These are phyloP conservation scores for Metopia argyrocephala DNA, from an alignment of 2,888 invertebrate species.

Conservation along the genomic window DNA sequence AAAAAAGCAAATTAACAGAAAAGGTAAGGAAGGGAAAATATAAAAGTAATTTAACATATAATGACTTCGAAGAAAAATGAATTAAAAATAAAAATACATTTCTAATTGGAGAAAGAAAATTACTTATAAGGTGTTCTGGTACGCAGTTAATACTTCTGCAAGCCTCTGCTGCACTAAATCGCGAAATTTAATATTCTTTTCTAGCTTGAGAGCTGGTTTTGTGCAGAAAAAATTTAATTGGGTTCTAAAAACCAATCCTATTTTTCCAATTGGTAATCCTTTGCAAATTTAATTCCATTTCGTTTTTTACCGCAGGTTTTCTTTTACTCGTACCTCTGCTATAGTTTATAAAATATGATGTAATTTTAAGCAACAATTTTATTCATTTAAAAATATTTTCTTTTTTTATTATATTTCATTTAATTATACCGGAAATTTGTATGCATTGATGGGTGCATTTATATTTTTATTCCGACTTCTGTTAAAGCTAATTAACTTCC, in stretches of 20 bases:
- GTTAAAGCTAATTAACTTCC: constrained; percentile 29
- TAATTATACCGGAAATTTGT: constrained; percentile 28
- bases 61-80: too few species aligned
- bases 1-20: background rate
- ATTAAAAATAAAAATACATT: too few species aligned
- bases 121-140: too few species aligned
- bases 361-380: background rate
- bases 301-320: background rate
- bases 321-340: background rate
- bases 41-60: background rate
- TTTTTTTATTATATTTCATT: background rate
- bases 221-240: too few species aligned
- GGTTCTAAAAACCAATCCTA: too few species aligned
- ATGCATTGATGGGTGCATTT: constrained; percentile 24
- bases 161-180: too few species aligned
- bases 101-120: too few species aligned
- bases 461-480: too few species aligned
- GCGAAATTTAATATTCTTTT: too few species aligned
- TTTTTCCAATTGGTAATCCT: background rate
- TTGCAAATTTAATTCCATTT: background rate
- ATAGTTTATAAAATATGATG: background rate
- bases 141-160: too few species aligned
- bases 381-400: background rate
- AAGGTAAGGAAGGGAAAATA: background rate
- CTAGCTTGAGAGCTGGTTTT: too few species aligned